Evolutionary conservation across 2,113 vertebrate species (phyloP).

Genomic region (Apodemus speciosus): DNA sequence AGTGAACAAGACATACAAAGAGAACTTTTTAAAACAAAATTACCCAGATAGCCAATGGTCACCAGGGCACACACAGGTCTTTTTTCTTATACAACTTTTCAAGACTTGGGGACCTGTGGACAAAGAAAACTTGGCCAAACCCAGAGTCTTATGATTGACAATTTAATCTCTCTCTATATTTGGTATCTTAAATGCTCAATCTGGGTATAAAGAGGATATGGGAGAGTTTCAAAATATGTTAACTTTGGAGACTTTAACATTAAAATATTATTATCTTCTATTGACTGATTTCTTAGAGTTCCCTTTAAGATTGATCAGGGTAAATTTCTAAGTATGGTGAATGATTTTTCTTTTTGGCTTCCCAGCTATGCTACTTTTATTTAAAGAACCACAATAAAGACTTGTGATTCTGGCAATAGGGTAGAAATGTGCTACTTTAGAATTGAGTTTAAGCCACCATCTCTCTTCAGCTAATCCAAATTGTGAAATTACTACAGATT

Average conservation of each 20-base stretch:
- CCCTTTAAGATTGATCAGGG: neutral
- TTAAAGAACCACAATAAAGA: neutral
- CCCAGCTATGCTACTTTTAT: neutral
- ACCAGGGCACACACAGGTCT: no score
- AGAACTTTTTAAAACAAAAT: neutral
- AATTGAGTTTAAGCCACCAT: neutral
- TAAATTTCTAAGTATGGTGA: neutral
- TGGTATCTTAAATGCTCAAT: neutral
- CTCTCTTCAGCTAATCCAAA: neutral
- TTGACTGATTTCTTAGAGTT: neutral
- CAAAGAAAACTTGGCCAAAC: neutral
- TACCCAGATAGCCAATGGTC: rapidly evolving
- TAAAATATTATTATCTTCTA: rapidly evolving
- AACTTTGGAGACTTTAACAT: neutral
- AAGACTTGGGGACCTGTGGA: rapidly evolving
- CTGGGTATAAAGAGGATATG: neutral
- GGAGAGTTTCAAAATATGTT: neutral
- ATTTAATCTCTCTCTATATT: neutral
- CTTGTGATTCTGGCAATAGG: neutral
- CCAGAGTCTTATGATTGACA: neutral
- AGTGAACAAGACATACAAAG: neutral
- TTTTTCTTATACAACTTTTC: neutral
- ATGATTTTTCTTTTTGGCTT: neutral
- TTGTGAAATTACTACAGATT: neutral
- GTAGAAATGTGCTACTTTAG: neutral